phyloP scores from a whole-genome alignment of 2,888 invertebrate genomes.

The Platypus cylindrus region DNA sequence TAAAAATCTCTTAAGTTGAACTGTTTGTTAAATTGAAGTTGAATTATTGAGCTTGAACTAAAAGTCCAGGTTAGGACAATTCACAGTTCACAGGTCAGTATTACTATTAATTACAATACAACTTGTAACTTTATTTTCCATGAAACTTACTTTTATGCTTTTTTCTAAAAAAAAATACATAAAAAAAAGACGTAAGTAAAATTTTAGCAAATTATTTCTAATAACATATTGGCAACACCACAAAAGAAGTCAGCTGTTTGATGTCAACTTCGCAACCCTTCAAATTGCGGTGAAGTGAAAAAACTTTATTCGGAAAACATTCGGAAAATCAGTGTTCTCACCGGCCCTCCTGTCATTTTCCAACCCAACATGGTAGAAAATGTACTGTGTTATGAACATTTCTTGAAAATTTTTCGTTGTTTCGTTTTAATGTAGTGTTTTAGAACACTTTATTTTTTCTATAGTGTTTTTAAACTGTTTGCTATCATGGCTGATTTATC shows the following conservation, averaged over 20 bases:
- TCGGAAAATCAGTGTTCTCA: constrained; percentile 9
- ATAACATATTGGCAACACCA: too few species aligned
- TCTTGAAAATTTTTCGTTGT: constrained; percentile 46
- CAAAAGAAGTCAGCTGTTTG: constrained; percentile 9
- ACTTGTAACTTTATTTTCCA: too few species aligned
- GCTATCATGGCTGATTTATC: constrained; percentile 65
- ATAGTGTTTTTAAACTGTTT: constrained; percentile 21
- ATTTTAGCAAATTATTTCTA: too few species aligned
- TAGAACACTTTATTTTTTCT: constrained; percentile 26
- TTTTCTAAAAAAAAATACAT: too few species aligned
- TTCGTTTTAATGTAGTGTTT: constrained; percentile 30
- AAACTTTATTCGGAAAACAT: constrained; percentile 11
- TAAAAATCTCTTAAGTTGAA: too few species aligned
- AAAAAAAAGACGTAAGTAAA: too few species aligned
- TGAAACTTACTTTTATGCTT: too few species aligned
- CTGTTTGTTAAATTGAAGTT: too few species aligned
- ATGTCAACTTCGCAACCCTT: constrained; percentile 12
- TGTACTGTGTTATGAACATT: constrained; percentile 56
- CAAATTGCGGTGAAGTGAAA: constrained; percentile 11
- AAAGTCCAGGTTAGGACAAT: too few species aligned
- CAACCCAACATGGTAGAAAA: constrained; percentile 36
- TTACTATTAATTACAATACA: too few species aligned
- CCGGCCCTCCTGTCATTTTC: constrained; percentile 23
- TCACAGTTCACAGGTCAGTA: too few species aligned
- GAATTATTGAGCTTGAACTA: too few species aligned